Conservation (phyloP, 2,113 vertebrate genomes). For the Pitta sordida region DNA sequence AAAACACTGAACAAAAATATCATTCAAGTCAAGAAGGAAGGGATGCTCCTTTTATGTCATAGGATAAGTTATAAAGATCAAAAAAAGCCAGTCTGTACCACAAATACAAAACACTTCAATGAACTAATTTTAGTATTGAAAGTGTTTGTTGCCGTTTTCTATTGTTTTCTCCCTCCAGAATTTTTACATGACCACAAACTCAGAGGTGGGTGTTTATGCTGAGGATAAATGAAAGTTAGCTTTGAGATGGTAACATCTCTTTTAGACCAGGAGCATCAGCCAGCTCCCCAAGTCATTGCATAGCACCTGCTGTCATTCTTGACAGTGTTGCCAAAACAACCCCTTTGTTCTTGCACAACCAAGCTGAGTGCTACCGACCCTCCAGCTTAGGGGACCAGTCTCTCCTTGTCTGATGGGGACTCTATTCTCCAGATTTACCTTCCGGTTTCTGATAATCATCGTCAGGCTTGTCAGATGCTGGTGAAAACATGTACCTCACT, state of each 20-base stretch:
- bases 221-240: background rate
- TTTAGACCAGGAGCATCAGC: background rate
- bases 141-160: background rate
- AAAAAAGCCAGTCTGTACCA: background rate
- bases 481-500: accelerated
- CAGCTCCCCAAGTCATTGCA: accelerated
- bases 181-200: background rate
- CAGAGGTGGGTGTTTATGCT: background rate
- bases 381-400: accelerated
- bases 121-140: background rate
- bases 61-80: background rate
- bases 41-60: background rate
- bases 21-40: background rate
- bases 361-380: background rate
- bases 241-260: background rate
- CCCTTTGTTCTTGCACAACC: background rate
- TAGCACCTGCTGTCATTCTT: accelerated
- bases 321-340: background rate
- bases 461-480: background rate
- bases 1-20: background rate
- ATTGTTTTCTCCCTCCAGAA: background rate
- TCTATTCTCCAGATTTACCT: background rate
- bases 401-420: background rate
- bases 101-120: background rate
- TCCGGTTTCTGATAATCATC: background rate